Evolutionary conservation across 1,140 invertebrate species (phyloP), one percentile per base, ranked within the genome.

Genomic region (Lucilia cuprina): DNA sequence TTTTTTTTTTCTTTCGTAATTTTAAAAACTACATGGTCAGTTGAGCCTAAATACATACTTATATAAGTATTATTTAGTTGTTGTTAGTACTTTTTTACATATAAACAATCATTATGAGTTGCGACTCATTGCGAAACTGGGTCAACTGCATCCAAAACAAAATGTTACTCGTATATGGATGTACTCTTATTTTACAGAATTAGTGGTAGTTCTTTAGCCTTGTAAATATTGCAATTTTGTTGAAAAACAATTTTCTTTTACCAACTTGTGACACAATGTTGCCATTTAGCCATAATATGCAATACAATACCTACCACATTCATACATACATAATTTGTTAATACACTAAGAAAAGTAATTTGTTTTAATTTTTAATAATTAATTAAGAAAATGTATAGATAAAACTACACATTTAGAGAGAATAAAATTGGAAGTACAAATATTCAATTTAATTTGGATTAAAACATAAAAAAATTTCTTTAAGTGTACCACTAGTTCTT

Each of bases 201-300:
- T 70, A n/a, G 21, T 70, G 65, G 50, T 55, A 70, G 5, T 9
- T 21, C 13, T 19, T 0, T 70, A 70, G 65, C 65, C 65, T 70
- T 70, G 65, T 70, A 70, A 70, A 70, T 70, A 70, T 70, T 70
- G 65, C 65, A 70, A 70, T 70, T 70, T 70, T 70, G 65, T 70
- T 70, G 65, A 70, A 70, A 70, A 21, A 70, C 65, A 70, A 70
- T 70, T 60, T 70, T 70, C 65, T 70, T 70, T 25, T 21, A 70
- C 65, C 55, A n/a, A 60, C 55, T 70, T 19, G n/a, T 70, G 65
- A 70, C 65, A 21, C 65, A 70, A 70, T 21, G 65, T 70, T 70
- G 41, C 30, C 75, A 35, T 41, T 77, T 77, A 35, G 21, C 34
- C 13, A 13, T 75, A 35, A 75, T 75, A 60, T 60, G 55, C 55